Evolutionary conservation across 1,140 invertebrate species (phyloP), one percentile per base, ranked within the genome.

Genomic region (Teleopsis dalmanni): DNA sequence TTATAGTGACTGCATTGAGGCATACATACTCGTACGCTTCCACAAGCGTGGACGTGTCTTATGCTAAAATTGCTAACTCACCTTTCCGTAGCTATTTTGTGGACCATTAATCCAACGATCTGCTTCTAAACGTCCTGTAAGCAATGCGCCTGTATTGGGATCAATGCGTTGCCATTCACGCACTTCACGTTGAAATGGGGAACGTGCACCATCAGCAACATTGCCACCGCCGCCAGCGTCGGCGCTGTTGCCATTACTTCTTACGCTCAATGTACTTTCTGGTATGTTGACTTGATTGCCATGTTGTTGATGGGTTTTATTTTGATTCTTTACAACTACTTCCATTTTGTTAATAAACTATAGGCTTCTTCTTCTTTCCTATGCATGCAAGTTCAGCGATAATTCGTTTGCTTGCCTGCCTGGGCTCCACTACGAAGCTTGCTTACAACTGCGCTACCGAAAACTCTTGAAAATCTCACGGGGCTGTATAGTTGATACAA

Each of bases 161-260:
- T 71, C 67, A 53, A 71, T 60, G 58, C 65, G 65, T 62, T 71
- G 68, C 68, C 68, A 71, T 63, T 71, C 68, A 58, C 67, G 65
- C 58, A 71, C 65, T 57, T 70, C 68, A 6, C 67, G 58, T 53
- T 68, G 67, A 51, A 71, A 71, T 35, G 68, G 67, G 47, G 67
- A 63, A 51, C 64, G 51, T 43, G 56, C 49, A 47, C 56, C 59
- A 38, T 47, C 27, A 51, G 35, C 49, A 27, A 42, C 48, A 7
- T 11, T 21, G 36, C 19, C 14, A 2, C 19, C 19, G 50, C 52
- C n/a, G 41, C 34, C 22, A 43, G 48, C 50, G 43, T 36, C 37
- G 29, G 27, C 2, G 36, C 11, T 36, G 35, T n/a, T 29, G 27
- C 33, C 14, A 11, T 52, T 3, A 29, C 25, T 18, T n/a, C n/a